Evolutionary conservation across 2,113 vertebrate genomes (phyloP).

Genomic region (Chrysemys picta): DNA sequence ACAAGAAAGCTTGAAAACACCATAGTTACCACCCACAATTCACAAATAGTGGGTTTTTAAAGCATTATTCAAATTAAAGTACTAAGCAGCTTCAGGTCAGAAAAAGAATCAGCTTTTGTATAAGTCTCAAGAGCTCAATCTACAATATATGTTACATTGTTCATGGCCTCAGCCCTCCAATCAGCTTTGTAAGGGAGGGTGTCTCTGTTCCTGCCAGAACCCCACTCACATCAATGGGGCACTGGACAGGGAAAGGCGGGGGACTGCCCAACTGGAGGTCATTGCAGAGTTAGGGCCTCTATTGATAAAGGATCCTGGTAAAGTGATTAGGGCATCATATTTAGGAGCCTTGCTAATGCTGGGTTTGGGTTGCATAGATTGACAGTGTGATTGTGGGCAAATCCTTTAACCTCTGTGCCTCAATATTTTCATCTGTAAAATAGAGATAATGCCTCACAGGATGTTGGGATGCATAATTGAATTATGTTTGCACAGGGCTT

Average conservation of each 20-base stretch:
- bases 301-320: accelerated
- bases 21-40: not conserved
- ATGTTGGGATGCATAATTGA: not conserved
- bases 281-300: accelerated
- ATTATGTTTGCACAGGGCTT: not conserved
- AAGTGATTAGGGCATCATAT: not conserved
- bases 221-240: accelerated
- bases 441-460: not conserved
- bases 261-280: not conserved
- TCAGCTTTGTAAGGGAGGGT: not conserved
- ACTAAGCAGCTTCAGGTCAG: not conserved
- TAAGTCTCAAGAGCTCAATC: not conserved
- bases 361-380: accelerated
- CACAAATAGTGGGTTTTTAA: not conserved
- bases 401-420: not conserved
- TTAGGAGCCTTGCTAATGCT: accelerated
- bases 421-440: not conserved
- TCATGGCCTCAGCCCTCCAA: accelerated
- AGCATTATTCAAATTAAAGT: not conserved
- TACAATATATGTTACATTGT: not conserved
- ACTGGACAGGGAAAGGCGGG: not conserved
- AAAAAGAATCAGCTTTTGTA: not conserved
- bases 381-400: accelerated
- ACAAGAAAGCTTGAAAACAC: slow-evolving; percentile 4
- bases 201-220: not conserved